phyloP scores from a whole-genome alignment of 2,888 invertebrate genomes.

The Ethmia dodecea region DNA sequence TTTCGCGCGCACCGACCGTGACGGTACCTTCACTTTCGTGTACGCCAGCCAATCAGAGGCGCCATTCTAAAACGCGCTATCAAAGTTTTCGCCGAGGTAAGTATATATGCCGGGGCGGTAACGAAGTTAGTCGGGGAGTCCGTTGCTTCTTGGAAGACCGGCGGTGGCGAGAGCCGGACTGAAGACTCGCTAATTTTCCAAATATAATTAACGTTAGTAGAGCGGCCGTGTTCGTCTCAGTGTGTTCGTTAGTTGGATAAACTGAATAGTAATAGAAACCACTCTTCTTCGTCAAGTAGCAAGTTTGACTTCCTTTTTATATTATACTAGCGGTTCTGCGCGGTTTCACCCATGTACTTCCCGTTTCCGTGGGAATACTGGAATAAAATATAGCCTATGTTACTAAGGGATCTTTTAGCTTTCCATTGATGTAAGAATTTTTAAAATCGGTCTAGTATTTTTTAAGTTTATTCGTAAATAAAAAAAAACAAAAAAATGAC shows the following conservation, averaged over 20 bases:
- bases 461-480: too few relatives aligned
- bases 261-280: constrained; percentile 36
- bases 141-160: constrained; percentile 71
- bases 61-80: constrained; percentile 40
- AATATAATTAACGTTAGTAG: constrained; percentile 50
- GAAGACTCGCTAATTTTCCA: constrained; percentile 56
- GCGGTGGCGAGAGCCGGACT: constrained; percentile 68
- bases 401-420: too few relatives aligned
- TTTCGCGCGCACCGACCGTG: constrained; percentile 20
- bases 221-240: constrained; percentile 50
- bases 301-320: constrained; percentile 71
- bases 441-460: too few relatives aligned
- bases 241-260: constrained; percentile 31
- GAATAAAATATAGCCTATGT: too few relatives aligned
- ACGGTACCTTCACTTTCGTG: constrained; percentile 25
- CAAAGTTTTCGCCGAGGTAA: constrained; percentile 27
- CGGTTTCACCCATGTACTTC: too few relatives aligned
- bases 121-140: constrained; percentile 44
- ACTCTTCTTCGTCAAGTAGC: constrained; percentile 69
- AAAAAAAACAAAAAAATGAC: too few relatives aligned
- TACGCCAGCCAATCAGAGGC: constrained; percentile 35
- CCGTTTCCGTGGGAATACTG: too few relatives aligned
- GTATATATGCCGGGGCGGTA: constrained; percentile 22
- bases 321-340: too few relatives aligned
- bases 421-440: too few relatives aligned